Conservation (phyloP, 2,888 invertebrate genomes). For the Apotomis capreana region DNA sequence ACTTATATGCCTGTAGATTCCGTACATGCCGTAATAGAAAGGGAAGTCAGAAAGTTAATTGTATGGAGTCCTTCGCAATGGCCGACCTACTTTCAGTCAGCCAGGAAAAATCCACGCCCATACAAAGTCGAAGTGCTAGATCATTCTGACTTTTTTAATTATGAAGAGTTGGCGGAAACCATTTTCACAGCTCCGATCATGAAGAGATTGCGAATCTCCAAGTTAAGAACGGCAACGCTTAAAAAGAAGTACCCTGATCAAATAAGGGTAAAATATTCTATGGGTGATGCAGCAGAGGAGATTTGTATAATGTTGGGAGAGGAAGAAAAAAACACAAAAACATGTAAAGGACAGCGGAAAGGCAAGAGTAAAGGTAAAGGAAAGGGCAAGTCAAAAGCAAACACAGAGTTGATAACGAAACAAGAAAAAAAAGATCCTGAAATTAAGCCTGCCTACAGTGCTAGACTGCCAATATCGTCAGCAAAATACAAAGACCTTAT, state of each 20-base stretch:
- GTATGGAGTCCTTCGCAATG: conserved; percentile 51
- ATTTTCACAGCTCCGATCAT: neutral
- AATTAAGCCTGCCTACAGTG: neutral
- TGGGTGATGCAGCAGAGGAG: conserved; percentile 32
- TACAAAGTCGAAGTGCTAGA: conserved; percentile 42
- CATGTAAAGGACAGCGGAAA: conserved; percentile 37
- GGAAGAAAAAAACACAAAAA: conserved; percentile 24
- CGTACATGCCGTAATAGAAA: conserved; percentile 48
- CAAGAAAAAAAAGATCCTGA: neutral
- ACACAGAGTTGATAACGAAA: no score
- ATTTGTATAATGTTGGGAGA: conserved; percentile 34
- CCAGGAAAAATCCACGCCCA: conserved; percentile 45
- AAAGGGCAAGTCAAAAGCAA: neutral
- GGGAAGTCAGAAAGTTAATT: conserved; percentile 45
- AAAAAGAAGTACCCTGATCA: conserved; percentile 40
- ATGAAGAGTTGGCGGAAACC: neutral
- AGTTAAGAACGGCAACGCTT: conserved; percentile 40
- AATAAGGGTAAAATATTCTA: conserved; percentile 42
- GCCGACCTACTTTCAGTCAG: conserved; percentile 44
- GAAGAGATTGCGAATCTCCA: neutral
- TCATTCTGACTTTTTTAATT: conserved; percentile 30
- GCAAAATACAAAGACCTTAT: conserved; percentile 4
- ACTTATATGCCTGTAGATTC: conserved; percentile 54
- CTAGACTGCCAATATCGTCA: neutral
- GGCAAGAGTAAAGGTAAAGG: conserved; percentile 2